Evolutionary conservation across 1,140 invertebrate genomes (phyloP).

Genomic region (Philopotamus ludificatus): DNA sequence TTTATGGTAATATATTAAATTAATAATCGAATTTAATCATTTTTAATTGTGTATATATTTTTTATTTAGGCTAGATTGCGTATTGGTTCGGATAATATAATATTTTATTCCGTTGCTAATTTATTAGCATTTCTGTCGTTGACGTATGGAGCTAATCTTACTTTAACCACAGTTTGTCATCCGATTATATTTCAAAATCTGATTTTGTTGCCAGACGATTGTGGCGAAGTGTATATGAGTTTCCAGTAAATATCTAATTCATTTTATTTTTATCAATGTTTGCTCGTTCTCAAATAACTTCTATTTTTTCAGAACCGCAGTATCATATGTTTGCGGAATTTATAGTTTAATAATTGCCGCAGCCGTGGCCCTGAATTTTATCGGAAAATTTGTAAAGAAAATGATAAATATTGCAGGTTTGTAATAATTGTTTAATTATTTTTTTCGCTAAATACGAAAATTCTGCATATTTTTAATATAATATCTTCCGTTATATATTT

Average conservation of each 20-base stretch:
- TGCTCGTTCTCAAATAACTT: background rate
- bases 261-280: constrained; percentile 4
- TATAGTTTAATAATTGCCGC: constrained; percentile 33
- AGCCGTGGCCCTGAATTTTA: constrained; percentile 25
- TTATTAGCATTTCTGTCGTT: constrained; percentile 61
- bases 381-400: constrained; percentile 23
- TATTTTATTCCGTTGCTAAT: constrained; percentile 61
- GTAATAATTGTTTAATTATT: no score
- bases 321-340: constrained; percentile 36
- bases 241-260: constrained; percentile 1
- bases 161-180: constrained; percentile 70
- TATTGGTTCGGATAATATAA: constrained; percentile 64
- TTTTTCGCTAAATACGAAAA: no score
- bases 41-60: constrained; percentile 30
- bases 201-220: constrained; percentile 68
- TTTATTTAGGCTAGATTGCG: constrained; percentile 67
- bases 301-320: constrained; percentile 34
- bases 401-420: constrained; percentile 15
- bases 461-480: background rate
- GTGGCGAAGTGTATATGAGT: constrained; percentile 68
- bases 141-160: constrained; percentile 67
- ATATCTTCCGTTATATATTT: background rate
- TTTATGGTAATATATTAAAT: constrained; percentile 57
- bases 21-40: no score
- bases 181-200: constrained; percentile 63